A percentile compares a stretch with the other conserved stretches of the same genome.
Evolutionary conservation across 2,888 invertebrate genomes (phyloP).

Genomic region (Geotrupes spiniger): DNA sequence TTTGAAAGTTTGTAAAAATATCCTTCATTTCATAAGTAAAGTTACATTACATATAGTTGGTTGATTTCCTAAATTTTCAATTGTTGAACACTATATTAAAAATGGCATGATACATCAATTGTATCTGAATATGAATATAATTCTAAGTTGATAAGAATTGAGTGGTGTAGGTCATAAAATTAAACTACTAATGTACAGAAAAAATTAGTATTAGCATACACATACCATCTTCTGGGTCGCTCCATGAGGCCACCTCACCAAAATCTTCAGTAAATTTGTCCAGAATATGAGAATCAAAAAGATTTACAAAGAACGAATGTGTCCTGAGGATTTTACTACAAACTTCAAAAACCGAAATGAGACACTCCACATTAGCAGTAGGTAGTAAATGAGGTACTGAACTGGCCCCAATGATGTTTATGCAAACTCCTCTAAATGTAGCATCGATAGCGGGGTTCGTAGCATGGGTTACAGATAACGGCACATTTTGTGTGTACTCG

Average conservation of each 20-base stretch:
- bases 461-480: slow-evolving; percentile 80
- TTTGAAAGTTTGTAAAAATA: too few species aligned
- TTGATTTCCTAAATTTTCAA: too few species aligned
- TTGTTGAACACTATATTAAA: too few species aligned
- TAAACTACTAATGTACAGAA: too few species aligned
- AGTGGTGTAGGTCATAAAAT: too few species aligned
- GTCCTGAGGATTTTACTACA: slow-evolving; percentile 72
- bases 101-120: too few species aligned
- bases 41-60: too few species aligned
- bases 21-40: too few species aligned
- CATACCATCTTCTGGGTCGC: slow-evolving; percentile 42
- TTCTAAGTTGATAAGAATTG: too few species aligned
- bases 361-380: slow-evolving; percentile 60
- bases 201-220: too few species aligned
- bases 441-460: slow-evolving; percentile 68
- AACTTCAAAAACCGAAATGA: slow-evolving; percentile 81
- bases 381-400: slow-evolving; percentile 51
- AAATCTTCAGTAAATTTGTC: slow-evolving; percentile 49
- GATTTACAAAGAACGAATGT: slow-evolving; percentile 57
- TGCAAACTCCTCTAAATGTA: slow-evolving; percentile 39
- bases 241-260: slow-evolving; percentile 41
- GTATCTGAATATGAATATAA: too few species aligned
- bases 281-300: slow-evolving; percentile 48
- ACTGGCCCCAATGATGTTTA: slow-evolving; percentile 42
- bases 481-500: slow-evolving; percentile 93